Percentiles rank a stretch among this genome's conserved stretches.
Conservation (phyloP, 2,113 vertebrate species). For the Tyto alba region DNA sequence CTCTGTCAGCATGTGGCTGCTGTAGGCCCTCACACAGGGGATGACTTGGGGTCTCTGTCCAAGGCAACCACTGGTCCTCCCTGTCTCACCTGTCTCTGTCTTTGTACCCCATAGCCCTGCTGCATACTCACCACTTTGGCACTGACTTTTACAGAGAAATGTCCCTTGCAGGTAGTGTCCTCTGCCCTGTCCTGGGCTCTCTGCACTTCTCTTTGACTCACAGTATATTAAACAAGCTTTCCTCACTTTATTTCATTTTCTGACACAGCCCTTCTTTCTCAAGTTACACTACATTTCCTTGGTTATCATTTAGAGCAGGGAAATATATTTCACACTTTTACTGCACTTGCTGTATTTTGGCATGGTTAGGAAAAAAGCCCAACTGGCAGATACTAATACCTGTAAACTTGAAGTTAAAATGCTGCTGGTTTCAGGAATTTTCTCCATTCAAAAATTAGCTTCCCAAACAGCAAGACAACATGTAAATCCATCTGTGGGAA, state of each 20-base stretch:
- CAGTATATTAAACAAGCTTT: not conserved
- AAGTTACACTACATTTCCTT: not conserved
- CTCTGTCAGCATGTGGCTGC: not conserved
- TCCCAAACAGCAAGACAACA: not conserved
- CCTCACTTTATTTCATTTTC: not conserved
- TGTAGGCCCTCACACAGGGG: not conserved
- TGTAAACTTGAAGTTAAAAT: not conserved
- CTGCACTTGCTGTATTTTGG: not conserved
- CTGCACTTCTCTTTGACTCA: not conserved
- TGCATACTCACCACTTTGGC: not conserved
- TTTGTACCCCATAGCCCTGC: not conserved
- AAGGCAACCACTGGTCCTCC: not conserved
- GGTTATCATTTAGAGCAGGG: not conserved
- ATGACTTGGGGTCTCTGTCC: not conserved
- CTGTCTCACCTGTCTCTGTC: not conserved
- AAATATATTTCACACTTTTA: not conserved
- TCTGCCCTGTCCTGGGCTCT: not conserved
- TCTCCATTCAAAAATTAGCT: not conserved
- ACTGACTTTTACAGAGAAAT: not conserved
- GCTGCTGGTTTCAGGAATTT: not conserved
- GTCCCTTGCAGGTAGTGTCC: not conserved
- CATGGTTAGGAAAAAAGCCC: not conserved
- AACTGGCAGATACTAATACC: too few relatives aligned
- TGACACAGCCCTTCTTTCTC: not conserved
- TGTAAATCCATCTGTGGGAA: not conserved